phyloP scores from a whole-genome alignment of 2,888 invertebrate species.

The Malacosoma neustria region DNA sequence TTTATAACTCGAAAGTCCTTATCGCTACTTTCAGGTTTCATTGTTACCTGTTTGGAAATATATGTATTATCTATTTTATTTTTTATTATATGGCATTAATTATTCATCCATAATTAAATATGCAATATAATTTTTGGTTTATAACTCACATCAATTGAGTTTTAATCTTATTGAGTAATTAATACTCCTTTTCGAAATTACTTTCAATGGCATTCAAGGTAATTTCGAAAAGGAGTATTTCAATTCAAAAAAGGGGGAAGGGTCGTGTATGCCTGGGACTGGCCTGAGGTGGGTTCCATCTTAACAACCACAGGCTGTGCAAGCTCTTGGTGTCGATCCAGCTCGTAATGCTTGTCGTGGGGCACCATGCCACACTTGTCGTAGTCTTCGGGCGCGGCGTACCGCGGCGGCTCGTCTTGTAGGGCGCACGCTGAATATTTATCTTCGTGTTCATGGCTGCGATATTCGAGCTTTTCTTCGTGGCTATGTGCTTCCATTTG shows the following conservation, averaged over 20 bases:
- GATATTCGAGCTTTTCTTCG: constrained; percentile 65
- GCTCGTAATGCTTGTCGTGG: constrained; percentile 63
- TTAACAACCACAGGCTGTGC: constrained; percentile 69
- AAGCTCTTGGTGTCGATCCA: constrained; percentile 57
- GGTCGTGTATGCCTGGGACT: constrained; percentile 77
- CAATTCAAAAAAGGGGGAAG: constrained; percentile 87
- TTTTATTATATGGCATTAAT: no score
- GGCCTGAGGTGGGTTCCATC: constrained; percentile 65
- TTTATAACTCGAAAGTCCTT: background rate
- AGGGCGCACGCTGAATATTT: constrained; percentile 63
- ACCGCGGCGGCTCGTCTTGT: constrained; percentile 70
- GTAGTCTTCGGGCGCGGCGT: constrained; percentile 76
- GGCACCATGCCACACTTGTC: constrained; percentile 74
- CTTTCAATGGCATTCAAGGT: constrained; percentile 38
- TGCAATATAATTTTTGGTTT: constrained; percentile 4
- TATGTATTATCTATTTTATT: constrained; percentile 4
- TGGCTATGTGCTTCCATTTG: constrained; percentile 70
- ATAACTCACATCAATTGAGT: background rate
- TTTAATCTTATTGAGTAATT: constrained; percentile 1
- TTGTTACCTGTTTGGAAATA: background rate
- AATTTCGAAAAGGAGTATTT: constrained; percentile 76
- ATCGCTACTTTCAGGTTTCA: no score
- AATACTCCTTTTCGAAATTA: constrained; percentile 74
- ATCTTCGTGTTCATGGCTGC: constrained; percentile 60
- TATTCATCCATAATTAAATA: constrained; percentile 7